These are phyloP conservation scores for Porites rus DNA, from an alignment of 92 coral and sea anemone genomes.

Conservation along the genomic window DNA sequence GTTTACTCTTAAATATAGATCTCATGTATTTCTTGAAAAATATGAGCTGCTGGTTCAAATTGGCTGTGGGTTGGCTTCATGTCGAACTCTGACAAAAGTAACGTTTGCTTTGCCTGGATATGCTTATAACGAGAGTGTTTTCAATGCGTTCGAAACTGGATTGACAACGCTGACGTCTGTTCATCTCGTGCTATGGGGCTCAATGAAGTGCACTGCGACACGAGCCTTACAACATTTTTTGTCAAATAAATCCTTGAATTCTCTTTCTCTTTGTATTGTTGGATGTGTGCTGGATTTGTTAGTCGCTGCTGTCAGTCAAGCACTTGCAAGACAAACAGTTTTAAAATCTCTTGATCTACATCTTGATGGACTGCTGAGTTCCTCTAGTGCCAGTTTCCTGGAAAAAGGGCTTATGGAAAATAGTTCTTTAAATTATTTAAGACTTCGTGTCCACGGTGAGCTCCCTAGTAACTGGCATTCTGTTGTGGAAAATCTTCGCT, in stretches of 20 bases:
- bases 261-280: neutral
- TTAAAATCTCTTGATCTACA: neutral
- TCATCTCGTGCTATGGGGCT: neutral
- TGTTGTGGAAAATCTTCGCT: neutral
- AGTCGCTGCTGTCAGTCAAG: neutral
- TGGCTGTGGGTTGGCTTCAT: neutral
- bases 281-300: neutral
- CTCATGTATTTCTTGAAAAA: too few species aligned
- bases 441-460: neutral
- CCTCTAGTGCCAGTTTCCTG: neutral
- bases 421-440: neutral
- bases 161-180: slow-evolving; percentile 1
- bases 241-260: neutral
- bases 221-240: neutral
- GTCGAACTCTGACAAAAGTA: neutral
- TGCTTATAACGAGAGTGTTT: neutral
- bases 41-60: neutral
- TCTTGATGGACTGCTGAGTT: neutral
- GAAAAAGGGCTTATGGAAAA: slow-evolving; percentile 1
- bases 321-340: neutral
- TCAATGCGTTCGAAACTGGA: neutral
- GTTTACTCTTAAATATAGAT: too few species aligned
- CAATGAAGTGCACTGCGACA: neutral
- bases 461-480: neutral
- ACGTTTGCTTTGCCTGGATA: neutral